phyloP scores from a whole-genome alignment of 2,797 vertebrate genomes.

The Danio albolineatus region DNA sequence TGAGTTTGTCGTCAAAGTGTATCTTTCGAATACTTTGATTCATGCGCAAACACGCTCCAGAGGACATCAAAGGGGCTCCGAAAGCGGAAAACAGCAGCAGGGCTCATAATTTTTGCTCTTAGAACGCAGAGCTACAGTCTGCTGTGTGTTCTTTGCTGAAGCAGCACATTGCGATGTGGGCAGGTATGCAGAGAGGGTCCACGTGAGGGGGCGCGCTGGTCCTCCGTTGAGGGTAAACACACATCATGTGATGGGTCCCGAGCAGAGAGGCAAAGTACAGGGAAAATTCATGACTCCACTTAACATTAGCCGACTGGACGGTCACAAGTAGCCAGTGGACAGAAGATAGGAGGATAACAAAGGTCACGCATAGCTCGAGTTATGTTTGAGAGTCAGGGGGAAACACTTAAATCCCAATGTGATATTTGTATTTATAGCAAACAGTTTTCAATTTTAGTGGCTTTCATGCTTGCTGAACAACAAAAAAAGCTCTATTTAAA shows the following conservation, averaged over 20 bases:
- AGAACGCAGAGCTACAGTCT: slow-evolving; percentile 35
- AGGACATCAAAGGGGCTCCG: slow-evolving; percentile 21
- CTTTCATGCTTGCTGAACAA: too few relatives aligned
- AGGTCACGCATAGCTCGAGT: not conserved
- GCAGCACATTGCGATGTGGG: slow-evolving; percentile 36
- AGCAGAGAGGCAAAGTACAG: slow-evolving; percentile 30
- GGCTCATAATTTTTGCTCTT: slow-evolving; percentile 33
- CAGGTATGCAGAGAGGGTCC: slow-evolving; percentile 44
- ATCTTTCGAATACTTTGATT: slow-evolving; percentile 51
- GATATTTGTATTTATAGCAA: not conserved
- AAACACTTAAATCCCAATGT: not conserved
- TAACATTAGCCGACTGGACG: not conserved
- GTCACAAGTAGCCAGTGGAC: slow-evolving; percentile 6
- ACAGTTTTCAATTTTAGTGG: not conserved
- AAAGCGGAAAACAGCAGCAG: not conserved
- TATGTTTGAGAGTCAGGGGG: slow-evolving; percentile 12
- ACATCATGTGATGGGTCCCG: slow-evolving; percentile 47
- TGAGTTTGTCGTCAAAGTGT: slow-evolving; percentile 38
- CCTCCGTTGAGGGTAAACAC: slow-evolving; percentile 41
- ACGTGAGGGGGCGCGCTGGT: slow-evolving; percentile 18
- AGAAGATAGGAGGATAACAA: not conserved
- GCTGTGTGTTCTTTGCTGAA: slow-evolving; percentile 54
- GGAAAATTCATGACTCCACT: slow-evolving; percentile 29
- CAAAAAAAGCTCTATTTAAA: too few relatives aligned
- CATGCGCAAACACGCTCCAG: slow-evolving; percentile 4